These are phyloP conservation scores for Myotis planiceps DNA, from an alignment of 2,797 vertebrate genomes.

Conservation along the genomic window DNA sequence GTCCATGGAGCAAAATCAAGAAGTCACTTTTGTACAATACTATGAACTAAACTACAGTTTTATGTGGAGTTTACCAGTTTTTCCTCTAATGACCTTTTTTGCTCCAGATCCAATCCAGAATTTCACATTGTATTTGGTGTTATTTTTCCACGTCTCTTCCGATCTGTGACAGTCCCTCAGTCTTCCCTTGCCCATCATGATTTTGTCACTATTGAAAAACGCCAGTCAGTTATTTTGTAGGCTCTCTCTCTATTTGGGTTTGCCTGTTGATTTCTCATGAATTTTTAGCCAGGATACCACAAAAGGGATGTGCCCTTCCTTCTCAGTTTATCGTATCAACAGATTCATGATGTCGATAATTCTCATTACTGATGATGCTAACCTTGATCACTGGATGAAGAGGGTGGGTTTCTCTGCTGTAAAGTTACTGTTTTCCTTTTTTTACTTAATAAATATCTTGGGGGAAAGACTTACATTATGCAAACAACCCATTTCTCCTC, in stretches of 20 bases:
- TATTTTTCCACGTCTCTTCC: neutral
- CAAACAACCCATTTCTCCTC: neutral
- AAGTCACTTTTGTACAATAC: neutral
- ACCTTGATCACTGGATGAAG: neutral
- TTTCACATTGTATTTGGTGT: neutral
- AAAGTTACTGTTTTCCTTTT: neutral
- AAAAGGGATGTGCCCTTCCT: neutral
- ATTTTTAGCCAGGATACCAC: neutral
- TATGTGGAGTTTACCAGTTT: neutral
- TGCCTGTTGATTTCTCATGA: neutral
- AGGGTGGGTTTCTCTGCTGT: neutral
- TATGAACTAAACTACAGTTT: neutral
- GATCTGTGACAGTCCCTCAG: neutral
- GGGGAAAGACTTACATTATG: neutral
- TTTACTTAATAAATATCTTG: neutral
- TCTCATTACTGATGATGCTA: neutral
- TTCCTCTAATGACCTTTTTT: neutral
- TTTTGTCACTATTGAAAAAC: neutral
- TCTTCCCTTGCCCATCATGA: neutral
- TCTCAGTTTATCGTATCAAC: neutral
- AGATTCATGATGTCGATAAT: neutral
- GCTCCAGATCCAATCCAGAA: neutral
- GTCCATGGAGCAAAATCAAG: neutral
- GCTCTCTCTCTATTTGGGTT: neutral
- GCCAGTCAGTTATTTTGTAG: neutral